Conservation (phyloP, 2,797 vertebrate genomes). For the Protonibea diacanthus region DNA sequence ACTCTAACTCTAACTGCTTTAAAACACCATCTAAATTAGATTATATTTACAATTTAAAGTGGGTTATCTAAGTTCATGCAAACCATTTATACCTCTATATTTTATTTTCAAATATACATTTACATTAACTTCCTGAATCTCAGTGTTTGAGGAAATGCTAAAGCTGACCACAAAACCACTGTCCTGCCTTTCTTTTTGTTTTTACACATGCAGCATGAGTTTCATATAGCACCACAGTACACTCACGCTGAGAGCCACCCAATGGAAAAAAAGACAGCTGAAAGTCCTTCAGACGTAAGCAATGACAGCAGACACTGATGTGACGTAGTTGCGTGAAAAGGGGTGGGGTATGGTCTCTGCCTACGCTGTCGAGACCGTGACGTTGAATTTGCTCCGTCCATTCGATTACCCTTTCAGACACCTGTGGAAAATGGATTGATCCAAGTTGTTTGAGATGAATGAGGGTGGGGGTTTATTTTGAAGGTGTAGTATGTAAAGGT, state of each 20-base stretch:
- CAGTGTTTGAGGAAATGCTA: background rate
- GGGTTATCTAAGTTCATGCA: background rate
- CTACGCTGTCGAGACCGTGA: background rate
- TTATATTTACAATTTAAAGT: background rate
- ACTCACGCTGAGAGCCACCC: background rate
- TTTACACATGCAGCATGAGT: background rate
- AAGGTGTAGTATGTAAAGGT: background rate
- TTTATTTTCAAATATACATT: slow-evolving; percentile 1
- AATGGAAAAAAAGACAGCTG: background rate
- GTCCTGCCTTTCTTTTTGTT: background rate
- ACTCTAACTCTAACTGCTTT: background rate
- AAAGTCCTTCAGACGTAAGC: slow-evolving; percentile 11
- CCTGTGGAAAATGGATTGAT: background rate
- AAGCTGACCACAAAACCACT: background rate
- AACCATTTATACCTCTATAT: background rate
- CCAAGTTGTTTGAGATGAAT: background rate
- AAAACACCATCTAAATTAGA: background rate
- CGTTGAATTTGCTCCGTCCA: background rate
- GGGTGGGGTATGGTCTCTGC: background rate
- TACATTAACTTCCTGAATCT: background rate
- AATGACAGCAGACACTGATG: slow-evolving; percentile 6
- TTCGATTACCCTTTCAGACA: background rate
- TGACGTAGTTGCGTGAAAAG: background rate
- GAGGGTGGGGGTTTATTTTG: background rate
- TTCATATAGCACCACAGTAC: background rate